A percentile compares a stretch with the other conserved stretches of the same genome.
These are phyloP conservation scores for Neosilurus hyrtlii DNA, from an alignment of 2,797 vertebrate genomes.

Conservation along the genomic window DNA sequence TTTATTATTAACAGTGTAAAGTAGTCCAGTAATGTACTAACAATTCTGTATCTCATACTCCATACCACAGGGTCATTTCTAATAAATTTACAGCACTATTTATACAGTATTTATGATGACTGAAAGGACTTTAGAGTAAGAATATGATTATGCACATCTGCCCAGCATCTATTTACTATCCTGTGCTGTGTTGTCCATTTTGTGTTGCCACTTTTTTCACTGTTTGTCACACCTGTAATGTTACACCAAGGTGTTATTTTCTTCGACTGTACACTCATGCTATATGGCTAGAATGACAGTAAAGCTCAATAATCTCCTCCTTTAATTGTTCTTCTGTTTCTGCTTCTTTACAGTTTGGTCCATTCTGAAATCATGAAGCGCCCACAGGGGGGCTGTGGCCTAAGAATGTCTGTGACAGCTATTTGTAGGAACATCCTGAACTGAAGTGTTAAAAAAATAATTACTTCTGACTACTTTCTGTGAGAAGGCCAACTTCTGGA, in stretches of 20 bases:
- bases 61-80: no score
- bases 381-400: background rate
- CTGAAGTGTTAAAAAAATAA: slow-evolving; percentile 23
- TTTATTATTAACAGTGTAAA: background rate
- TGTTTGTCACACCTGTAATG: background rate
- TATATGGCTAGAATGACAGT: background rate
- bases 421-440: slow-evolving; percentile 8
- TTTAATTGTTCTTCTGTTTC: background rate
- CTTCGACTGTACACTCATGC: background rate
- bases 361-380: slow-evolving; percentile 1
- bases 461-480: slow-evolving; percentile 12
- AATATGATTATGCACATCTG: background rate
- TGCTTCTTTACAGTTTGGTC: background rate
- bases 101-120: background rate
- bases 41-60: background rate
- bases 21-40: background rate
- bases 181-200: background rate
- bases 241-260: background rate
- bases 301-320: background rate
- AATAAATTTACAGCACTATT: background rate
- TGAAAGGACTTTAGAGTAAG: background rate
- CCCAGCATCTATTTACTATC: background rate
- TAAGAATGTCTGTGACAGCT: slow-evolving; percentile 20
- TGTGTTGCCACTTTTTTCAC: background rate
- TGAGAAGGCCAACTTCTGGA: background rate